Conservation (phyloP, 2,888 invertebrate species). For the Mythimna lalbum region DNA sequence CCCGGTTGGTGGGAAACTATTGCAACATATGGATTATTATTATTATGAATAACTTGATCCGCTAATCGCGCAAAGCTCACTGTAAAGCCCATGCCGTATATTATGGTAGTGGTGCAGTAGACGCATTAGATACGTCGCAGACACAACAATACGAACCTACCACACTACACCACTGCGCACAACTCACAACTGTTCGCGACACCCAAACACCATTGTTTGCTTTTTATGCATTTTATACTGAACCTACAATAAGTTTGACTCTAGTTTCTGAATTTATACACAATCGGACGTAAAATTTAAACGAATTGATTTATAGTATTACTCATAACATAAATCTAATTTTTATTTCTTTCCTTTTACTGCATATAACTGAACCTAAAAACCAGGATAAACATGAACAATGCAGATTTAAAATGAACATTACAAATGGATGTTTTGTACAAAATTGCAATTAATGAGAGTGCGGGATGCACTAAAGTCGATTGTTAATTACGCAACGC, state of each 20-base stretch:
- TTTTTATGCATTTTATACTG: slow-evolving; percentile 63
- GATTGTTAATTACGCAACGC: slow-evolving; percentile 73
- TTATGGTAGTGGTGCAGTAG: slow-evolving; percentile 52
- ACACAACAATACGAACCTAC: slow-evolving; percentile 71
- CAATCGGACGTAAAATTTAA: slow-evolving; percentile 23
- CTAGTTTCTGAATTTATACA: slow-evolving; percentile 26
- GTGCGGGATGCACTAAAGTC: slow-evolving; percentile 64
- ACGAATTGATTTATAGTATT: slow-evolving; percentile 22
- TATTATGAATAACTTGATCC: not conserved
- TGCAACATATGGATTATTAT: too few species aligned
- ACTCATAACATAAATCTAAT: slow-evolving; percentile 10
- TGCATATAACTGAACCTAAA: not conserved
- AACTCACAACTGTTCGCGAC: slow-evolving; percentile 48
- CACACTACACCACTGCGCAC: slow-evolving; percentile 53
- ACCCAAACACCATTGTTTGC: slow-evolving; percentile 73
- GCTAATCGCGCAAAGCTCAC: slow-evolving; percentile 30
- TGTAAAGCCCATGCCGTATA: slow-evolving; percentile 33
- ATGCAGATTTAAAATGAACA: slow-evolving; percentile 11
- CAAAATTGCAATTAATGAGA: slow-evolving; percentile 60
- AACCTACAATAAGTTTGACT: slow-evolving; percentile 35
- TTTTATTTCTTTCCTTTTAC: slow-evolving; percentile 7
- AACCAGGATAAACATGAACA: not conserved
- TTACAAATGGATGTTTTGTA: slow-evolving; percentile 37
- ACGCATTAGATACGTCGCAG: slow-evolving; percentile 67
- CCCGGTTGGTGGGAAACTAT: too few species aligned